Percentiles rank a stretch among this genome's conserved stretches.
These are phyloP conservation scores for Hippocampus barbouri DNA, from an alignment of 2,113 vertebrate species.

Conservation along the genomic window DNA sequence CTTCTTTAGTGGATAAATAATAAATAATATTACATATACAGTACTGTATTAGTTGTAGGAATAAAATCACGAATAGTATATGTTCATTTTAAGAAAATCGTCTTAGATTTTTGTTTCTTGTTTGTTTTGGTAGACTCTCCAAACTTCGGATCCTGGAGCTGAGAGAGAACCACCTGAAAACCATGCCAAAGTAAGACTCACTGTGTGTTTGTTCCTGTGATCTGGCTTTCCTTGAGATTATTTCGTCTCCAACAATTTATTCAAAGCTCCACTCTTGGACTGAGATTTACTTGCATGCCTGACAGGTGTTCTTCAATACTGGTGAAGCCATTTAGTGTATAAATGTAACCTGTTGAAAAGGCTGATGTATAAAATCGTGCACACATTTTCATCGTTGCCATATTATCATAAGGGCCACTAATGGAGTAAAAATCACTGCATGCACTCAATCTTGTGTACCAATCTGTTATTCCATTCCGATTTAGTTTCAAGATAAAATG, in stretches of 20 bases:
- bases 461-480: not conserved
- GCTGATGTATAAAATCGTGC: not conserved
- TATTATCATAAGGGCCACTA: too few species aligned
- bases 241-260: not conserved
- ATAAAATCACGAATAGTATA: not conserved
- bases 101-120: not conserved
- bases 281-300: slow-evolving; percentile 18
- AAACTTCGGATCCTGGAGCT: slow-evolving; percentile 98
- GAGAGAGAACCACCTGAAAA: slow-evolving; percentile 98
- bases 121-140: slow-evolving; percentile 79
- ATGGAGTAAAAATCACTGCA: too few species aligned
- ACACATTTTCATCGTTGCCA: not conserved
- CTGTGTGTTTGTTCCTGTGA: not conserved
- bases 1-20: not conserved
- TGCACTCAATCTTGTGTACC: too few species aligned
- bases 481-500: too few species aligned
- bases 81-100: not conserved
- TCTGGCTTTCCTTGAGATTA: not conserved
- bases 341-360: slow-evolving; percentile 19
- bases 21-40: not conserved
- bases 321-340: not conserved
- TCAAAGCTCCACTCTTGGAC: not conserved
- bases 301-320: slow-evolving; percentile 29
- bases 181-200: slow-evolving; percentile 92
- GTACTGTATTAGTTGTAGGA: not conserved